phyloP scores from a whole-genome alignment of 2,888 invertebrate species.

The Notodonta dromedarius region DNA sequence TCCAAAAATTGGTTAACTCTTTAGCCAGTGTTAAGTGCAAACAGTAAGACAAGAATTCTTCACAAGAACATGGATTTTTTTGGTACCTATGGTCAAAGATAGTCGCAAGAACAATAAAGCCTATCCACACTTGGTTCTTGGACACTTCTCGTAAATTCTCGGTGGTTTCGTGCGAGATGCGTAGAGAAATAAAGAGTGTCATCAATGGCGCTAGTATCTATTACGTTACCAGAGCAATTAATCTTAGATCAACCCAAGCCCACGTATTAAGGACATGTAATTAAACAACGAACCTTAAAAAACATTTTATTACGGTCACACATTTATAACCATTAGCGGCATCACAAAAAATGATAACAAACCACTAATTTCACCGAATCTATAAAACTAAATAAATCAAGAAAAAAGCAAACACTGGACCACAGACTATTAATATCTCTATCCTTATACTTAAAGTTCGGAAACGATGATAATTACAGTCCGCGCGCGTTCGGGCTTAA shows the following conservation, averaged over 20 bases:
- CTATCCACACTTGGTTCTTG: too few species aligned
- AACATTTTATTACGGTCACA: slow-evolving; percentile 56
- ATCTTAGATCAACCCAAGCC: slow-evolving; percentile 9
- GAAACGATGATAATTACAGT: slow-evolving; percentile 79
- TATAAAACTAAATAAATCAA: slow-evolving; percentile 77
- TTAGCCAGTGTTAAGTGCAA: too few species aligned
- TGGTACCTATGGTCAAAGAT: too few species aligned
- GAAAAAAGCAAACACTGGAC: slow-evolving; percentile 73
- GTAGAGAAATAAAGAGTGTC: background rate
- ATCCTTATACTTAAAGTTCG: slow-evolving; percentile 80
- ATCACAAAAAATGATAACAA: slow-evolving; percentile 66
- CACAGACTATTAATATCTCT: slow-evolving; percentile 78
- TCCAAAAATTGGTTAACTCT: too few species aligned
- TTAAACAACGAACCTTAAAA: slow-evolving; percentile 21
- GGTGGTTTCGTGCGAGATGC: too few species aligned
- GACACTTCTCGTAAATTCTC: too few species aligned
- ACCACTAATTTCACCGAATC: slow-evolving; percentile 75
- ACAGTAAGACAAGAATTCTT: too few species aligned
- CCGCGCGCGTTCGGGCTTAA: slow-evolving; percentile 62
- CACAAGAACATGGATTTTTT: too few species aligned
- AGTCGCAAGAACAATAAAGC: too few species aligned
- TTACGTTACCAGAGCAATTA: background rate
- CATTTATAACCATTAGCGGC: slow-evolving; percentile 76
- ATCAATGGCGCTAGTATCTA: background rate
- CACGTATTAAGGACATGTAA: slow-evolving; percentile 28